Evolutionary conservation across 2,113 vertebrate genomes (phyloP).

Genomic region (Perognathus longimembris): DNA sequence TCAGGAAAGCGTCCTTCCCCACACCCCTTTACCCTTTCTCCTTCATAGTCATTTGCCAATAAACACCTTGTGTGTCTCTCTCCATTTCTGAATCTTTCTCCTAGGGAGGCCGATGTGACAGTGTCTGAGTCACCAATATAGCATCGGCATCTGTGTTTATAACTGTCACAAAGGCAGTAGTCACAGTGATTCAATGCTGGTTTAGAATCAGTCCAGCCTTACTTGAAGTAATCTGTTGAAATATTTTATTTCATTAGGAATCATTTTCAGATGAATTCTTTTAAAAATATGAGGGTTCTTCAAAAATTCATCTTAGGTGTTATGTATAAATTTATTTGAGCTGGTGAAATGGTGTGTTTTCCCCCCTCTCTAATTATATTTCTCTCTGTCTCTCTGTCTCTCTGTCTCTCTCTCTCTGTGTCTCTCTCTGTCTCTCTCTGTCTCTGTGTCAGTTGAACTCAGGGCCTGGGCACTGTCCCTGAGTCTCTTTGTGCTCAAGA

Average conservation of each 20-base stretch:
- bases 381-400: too few species aligned
- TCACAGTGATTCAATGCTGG: background rate
- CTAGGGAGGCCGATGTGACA: background rate
- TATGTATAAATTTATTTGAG: slow-evolving; percentile 1
- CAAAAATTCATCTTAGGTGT: background rate
- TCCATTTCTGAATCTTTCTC: slow-evolving; percentile 17
- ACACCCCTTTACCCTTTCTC: background rate
- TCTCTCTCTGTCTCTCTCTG: too few species aligned
- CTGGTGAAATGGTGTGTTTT: background rate
- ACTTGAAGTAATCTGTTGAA: background rate
- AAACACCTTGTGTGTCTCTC: background rate
- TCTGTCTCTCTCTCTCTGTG: too few species aligned
- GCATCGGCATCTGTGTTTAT: background rate
- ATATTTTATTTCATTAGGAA: background rate
- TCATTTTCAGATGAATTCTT: background rate
- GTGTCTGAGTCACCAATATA: background rate
- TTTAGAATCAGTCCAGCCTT: background rate
- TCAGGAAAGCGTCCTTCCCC: background rate
- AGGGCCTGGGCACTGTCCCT: too few species aligned
- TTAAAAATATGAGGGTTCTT: background rate
- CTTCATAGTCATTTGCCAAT: background rate
- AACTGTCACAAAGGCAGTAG: background rate
- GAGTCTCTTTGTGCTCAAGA: too few species aligned
- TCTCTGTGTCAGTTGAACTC: too few species aligned
- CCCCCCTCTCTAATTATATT: background rate